These are phyloP conservation scores for Rhinella marina DNA, from an alignment of 2,797 vertebrate species.

Conservation along the genomic window DNA sequence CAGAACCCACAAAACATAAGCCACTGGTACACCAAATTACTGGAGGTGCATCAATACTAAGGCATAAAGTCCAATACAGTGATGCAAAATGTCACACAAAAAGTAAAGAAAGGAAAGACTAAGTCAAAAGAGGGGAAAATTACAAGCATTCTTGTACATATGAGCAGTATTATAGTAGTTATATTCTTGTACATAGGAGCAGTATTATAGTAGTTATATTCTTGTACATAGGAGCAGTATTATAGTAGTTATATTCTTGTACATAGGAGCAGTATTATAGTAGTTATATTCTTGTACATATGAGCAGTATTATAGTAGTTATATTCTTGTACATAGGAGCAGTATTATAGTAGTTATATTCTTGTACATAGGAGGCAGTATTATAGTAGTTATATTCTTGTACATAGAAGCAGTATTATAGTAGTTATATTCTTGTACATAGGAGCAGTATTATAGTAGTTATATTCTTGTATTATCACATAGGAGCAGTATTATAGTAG, in stretches of 20 bases:
- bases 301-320: background rate
- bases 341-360: conserved; percentile 11
- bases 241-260: background rate
- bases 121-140: too few relatives aligned
- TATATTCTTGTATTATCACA: conserved; percentile 1
- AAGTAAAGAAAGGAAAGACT: too few relatives aligned
- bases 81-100: too few relatives aligned
- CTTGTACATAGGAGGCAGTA: background rate
- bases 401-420: conserved; percentile 3
- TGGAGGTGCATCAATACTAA: too few relatives aligned
- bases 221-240: background rate
- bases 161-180: too few relatives aligned
- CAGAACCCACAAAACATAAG: too few relatives aligned
- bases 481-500: background rate
- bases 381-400: conserved; percentile 20
- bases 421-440: conserved; percentile 1
- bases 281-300: background rate
- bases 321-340: background rate
- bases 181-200: too few relatives aligned
- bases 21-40: too few relatives aligned
- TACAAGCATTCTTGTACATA: too few relatives aligned
- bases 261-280: too few relatives aligned
- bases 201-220: too few relatives aligned
- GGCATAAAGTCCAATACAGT: too few relatives aligned
- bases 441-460: conserved; percentile 1